Evolutionary conservation across 2,797 vertebrate species (phyloP).

Genomic region (Peromyscus eremicus): DNA sequence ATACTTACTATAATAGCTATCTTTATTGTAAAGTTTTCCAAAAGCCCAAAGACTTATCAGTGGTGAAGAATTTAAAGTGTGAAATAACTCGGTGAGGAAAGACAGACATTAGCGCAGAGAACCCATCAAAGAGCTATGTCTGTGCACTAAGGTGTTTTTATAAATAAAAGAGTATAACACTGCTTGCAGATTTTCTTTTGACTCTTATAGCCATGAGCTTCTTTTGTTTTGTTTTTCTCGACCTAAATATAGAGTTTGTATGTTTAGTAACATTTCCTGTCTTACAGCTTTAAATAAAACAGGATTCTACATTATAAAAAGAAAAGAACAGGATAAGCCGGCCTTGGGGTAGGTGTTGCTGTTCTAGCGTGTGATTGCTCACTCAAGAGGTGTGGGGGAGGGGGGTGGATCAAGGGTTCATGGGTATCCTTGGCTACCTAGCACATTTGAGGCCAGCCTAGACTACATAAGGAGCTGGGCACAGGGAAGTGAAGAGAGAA

Average conservation of each 20-base stretch:
- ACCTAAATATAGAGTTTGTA: slow-evolving; percentile 82
- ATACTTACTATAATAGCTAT: slow-evolving; percentile 10
- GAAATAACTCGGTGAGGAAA: slow-evolving; percentile 50
- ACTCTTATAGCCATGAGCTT: slow-evolving; percentile 56
- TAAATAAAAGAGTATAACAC: slow-evolving; percentile 1
- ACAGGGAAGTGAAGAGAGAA: too few species aligned
- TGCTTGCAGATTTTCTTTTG: slow-evolving; percentile 65
- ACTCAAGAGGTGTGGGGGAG: not conserved
- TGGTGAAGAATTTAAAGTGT: slow-evolving; percentile 14
- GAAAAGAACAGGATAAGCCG: slow-evolving; percentile 71
- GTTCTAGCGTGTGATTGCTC: not conserved
- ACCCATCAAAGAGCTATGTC: not conserved
- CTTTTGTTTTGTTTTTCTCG: slow-evolving; percentile 71
- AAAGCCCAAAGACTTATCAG: slow-evolving; percentile 56
- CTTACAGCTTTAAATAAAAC: slow-evolving; percentile 71
- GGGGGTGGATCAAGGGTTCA: not conserved
- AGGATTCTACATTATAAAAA: slow-evolving; percentile 80
- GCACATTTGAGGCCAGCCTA: not conserved
- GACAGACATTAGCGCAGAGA: not conserved
- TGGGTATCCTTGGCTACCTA: not conserved
- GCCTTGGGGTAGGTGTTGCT: not conserved
- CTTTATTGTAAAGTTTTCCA: slow-evolving; percentile 62
- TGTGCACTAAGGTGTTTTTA: not conserved
- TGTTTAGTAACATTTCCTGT: slow-evolving; percentile 84
- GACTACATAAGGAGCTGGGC: not conserved